These are phyloP conservation scores for Loripinus fragilis DNA, from an alignment of 2,888 invertebrate species.

Conservation along the genomic window DNA sequence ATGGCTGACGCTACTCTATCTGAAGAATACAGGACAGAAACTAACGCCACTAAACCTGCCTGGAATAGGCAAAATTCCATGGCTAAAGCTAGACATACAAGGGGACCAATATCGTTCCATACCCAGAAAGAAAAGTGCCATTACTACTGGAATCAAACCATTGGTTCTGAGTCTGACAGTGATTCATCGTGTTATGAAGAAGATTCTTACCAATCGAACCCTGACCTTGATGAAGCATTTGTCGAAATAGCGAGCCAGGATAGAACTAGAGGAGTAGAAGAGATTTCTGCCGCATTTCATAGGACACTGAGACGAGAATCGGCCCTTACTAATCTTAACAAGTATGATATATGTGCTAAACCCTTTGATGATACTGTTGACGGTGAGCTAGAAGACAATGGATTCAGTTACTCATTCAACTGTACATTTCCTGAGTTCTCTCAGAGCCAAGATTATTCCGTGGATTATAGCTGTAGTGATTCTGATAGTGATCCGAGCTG, in stretches of 20 bases:
- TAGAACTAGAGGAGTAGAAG: not conserved
- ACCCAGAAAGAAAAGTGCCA: slow-evolving; percentile 38
- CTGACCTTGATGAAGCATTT: slow-evolving; percentile 38
- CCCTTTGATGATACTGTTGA: slow-evolving; percentile 8
- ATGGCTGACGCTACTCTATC: slow-evolving; percentile 30
- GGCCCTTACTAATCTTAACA: slow-evolving; percentile 26
- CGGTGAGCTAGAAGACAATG: not conserved
- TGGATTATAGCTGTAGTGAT: slow-evolving; percentile 11
- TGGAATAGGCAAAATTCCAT: not conserved
- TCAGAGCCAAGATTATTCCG: not conserved
- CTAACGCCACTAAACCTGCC: not conserved
- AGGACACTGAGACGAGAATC: slow-evolving; percentile 26
- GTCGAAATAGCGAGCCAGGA: not conserved
- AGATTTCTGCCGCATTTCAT: not conserved
- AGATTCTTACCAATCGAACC: slow-evolving; percentile 24
- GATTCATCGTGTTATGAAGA: slow-evolving; percentile 28
- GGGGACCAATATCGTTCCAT: slow-evolving; percentile 24
- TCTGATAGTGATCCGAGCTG: not conserved
- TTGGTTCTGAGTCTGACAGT: slow-evolving; percentile 44
- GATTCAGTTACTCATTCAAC: slow-evolving; percentile 43
- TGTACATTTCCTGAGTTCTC: slow-evolving; percentile 36
- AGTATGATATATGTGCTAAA: slow-evolving; percentile 12
- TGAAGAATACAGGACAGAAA: not conserved
- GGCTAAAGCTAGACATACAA: not conserved
- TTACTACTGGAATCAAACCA: slow-evolving; percentile 41